Base-by-base conservation (phyloP, 2,888 invertebrate genomes). In the Macropis europaea region DNA sequence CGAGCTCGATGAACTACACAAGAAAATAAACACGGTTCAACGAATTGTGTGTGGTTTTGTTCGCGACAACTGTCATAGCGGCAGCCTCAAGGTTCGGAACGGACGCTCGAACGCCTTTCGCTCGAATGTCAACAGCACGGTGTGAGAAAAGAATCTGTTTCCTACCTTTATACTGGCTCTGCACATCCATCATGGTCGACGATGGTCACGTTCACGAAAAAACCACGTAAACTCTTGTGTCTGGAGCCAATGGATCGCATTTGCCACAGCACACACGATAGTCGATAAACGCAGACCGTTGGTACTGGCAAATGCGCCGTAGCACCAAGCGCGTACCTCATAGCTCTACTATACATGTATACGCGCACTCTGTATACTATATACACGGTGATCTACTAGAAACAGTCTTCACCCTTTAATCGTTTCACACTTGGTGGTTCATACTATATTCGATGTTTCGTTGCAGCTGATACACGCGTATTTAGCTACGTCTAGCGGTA, bases 271-370 rank as follows among this genome's bases (percentile, higher is more conserved):
- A 68, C 60, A 79, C 81, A 62, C 64, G 71, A 56, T 76, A 81
- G 86, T 85, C 86, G 81, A 86, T 86, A 84, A 80, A 81, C 76
- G 77, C 79, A 66, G 73, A 71, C 72, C 59, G 74, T 64, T 68
- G 77, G 64, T 73, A 78, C 73, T 80, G 73, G 84, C 78, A 81
- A 86, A 74, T 86, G 84, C 86, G 86, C 84, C 82, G 86, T 80
- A 82, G 84, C 84, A 66, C 60, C 62, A 59, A 68, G 47, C 56
- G 57, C 61, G 56, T 66, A 48, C 57, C 52, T 42, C 36, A 17
- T 50, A 38, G 38, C 61, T 48, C 32, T 13, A 36, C 48, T 36
- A 40, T 24, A 19, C 17, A 26, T 52, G 15, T 60, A 40, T 22
- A 9, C 42, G 28, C 17, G 24, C 13, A 43, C 7, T 40, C 30